Base-by-base conservation (phyloP, 64 coral and sea anemone genomes). In the Porites australiensis region DNA sequence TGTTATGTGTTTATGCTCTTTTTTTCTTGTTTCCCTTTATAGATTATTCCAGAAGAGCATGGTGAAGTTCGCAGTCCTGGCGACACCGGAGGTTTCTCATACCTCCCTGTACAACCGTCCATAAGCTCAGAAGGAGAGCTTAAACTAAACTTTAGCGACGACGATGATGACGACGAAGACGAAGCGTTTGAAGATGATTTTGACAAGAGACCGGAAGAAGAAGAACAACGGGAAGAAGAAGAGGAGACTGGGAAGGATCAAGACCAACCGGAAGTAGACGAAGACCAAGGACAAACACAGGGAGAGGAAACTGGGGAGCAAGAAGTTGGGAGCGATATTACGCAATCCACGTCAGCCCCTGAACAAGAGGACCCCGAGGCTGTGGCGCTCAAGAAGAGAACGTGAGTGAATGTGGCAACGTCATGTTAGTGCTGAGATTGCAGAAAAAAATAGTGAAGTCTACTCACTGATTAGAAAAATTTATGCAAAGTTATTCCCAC, bases 341-440 rank as follows among this genome's bases (percentile, higher is more conserved):
- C 53, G 44, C 86, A 82, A 58, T 57, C 92, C 68, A 78, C 82
- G 66, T 66, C 73, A 81, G 60, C 74, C 21, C 88, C 73, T 11
- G 95, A 94, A 10, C 66, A 82, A 51, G 94, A 99, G 21, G 98
- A 99, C 77, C 91, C 88, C 1, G 98, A 99, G 58, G 98, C 98
- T 2, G 82, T 99, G 18, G 98, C 98, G 9, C 94, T 99, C 19
- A 99, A 96, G 50, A 99, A 99, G 61, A 91, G 98, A 87, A 99
- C 92, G 98, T 99, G 83, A 89, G 98, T 95, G 23, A 20, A n/a
- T 64, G 3, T 37, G 27, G 27, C 27, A 37, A 37, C 27, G 27
- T 37, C 27, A 37, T 37, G 0, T 37, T 37, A 37, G 27, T 37
- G 27, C 27, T 37, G 27, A 37, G 0, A 37, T 37, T 37, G 27